A percentile compares a stretch with the other conserved stretches of the same genome.
These are phyloP conservation scores for Cacajao melanocephalus DNA, from an alignment of 2,797 vertebrate species.

Conservation along the genomic window DNA sequence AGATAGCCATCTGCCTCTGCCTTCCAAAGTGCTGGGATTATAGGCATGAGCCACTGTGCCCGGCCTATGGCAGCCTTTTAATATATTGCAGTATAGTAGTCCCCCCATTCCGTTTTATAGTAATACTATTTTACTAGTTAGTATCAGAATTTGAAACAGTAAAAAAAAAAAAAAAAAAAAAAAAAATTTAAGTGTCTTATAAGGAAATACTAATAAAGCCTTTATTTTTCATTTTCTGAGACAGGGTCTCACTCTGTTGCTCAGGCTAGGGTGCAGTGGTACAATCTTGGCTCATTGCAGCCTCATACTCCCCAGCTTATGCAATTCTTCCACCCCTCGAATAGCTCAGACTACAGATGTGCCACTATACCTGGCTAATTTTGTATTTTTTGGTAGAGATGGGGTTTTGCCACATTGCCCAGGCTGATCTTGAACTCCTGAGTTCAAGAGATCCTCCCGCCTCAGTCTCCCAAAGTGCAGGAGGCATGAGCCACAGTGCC, in stretches of 20 bases:
- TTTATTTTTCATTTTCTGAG: neutral
- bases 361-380: neutral
- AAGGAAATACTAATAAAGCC: neutral
- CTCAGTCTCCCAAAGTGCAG: neutral
- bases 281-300: neutral
- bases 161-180: too few species aligned
- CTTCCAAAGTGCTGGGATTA: neutral
- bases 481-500: neutral
- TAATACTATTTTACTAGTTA: neutral
- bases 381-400: neutral
- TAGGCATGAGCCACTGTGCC: neutral
- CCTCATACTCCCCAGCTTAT: neutral
- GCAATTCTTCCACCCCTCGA: neutral
- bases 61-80: neutral
- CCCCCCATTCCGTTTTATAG: neutral
- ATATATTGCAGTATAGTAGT: neutral
- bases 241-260: neutral
- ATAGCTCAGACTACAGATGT: neutral
- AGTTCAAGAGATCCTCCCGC: too few species aligned
- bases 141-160: neutral
- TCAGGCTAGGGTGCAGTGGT: neutral
- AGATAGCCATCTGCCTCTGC: neutral
- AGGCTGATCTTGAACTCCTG: neutral
- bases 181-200: neutral
- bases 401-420: neutral